Conservation (phyloP, 2,888 invertebrate species). For the Nymphalis urticae region DNA sequence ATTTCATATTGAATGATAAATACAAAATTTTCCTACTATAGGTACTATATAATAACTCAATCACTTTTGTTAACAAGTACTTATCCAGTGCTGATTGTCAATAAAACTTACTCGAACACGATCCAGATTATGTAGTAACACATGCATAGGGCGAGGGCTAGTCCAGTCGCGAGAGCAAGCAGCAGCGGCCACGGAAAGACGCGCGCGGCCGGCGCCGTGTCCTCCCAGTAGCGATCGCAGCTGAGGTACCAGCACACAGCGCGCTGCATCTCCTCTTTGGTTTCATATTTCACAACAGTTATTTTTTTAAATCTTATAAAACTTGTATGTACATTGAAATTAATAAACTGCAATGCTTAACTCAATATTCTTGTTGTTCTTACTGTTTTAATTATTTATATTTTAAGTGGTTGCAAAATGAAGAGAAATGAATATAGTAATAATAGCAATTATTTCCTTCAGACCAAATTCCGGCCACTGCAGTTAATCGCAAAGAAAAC, state of each 20-base stretch:
- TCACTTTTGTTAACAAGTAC: no score
- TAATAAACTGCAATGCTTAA: no score
- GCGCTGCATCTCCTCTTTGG: slow-evolving; percentile 91
- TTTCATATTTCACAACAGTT: neutral
- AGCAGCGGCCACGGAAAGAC: slow-evolving; percentile 91
- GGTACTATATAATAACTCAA: no score
- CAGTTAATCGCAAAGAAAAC: no score
- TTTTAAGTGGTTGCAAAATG: no score
- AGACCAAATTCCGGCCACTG: no score
- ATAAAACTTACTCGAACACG: slow-evolving; percentile 90
- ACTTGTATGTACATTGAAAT: neutral
- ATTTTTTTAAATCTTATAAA: neutral
- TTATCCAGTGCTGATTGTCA: no score
- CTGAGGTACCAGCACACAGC: slow-evolving; percentile 96
- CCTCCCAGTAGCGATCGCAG: slow-evolving; percentile 96
- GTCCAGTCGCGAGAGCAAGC: slow-evolving; percentile 89
- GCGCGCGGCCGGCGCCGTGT: slow-evolving; percentile 86
- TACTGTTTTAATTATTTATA: neutral
- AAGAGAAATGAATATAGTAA: no score
- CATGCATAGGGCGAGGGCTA: slow-evolving; percentile 91
- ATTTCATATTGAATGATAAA: no score
- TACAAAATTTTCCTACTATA: no score
- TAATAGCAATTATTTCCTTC: no score
- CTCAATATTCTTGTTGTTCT: no score
- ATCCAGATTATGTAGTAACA: slow-evolving; percentile 97